These are phyloP conservation scores for Arizona elegans DNA, from an alignment of 2,113 vertebrate genomes.

Conservation along the genomic window DNA sequence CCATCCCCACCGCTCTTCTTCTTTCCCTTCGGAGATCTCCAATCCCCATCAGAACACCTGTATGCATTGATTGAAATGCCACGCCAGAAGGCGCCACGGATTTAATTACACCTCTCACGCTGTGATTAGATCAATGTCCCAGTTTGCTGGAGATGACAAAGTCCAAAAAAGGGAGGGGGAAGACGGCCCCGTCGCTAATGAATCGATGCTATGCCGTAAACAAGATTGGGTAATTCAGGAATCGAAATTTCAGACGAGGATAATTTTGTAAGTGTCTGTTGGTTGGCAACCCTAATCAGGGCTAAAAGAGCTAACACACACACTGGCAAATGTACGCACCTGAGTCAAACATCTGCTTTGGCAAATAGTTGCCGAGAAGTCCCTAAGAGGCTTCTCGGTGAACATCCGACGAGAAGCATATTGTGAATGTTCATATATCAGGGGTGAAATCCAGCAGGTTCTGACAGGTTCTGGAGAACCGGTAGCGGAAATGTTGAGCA, in stretches of 20 bases:
- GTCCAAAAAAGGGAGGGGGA: neutral
- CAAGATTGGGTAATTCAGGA: neutral
- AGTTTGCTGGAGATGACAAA: neutral
- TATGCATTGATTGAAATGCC: neutral
- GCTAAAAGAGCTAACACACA: neutral
- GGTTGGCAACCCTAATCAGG: neutral
- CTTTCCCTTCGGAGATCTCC: neutral
- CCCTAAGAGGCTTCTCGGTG: neutral
- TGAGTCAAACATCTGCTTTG: neutral
- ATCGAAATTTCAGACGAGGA: neutral
- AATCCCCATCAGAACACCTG: neutral
- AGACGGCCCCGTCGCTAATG: neutral
- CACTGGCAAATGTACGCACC: neutral
- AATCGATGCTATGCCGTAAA: neutral
- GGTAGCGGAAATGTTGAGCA: too few species aligned
- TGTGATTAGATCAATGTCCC: neutral
- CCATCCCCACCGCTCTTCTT: neutral
- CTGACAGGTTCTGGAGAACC: too few species aligned
- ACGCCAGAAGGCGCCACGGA: neutral
- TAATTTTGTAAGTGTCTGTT: neutral
- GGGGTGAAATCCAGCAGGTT: too few species aligned
- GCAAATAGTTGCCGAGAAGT: neutral
- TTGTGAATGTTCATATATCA: neutral
- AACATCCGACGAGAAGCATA: neutral
- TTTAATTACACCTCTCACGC: neutral